These are phyloP conservation scores for Lasaia peninsularis DNA, from an alignment of 1,140 invertebrate genomes.

Conservation along the genomic window DNA sequence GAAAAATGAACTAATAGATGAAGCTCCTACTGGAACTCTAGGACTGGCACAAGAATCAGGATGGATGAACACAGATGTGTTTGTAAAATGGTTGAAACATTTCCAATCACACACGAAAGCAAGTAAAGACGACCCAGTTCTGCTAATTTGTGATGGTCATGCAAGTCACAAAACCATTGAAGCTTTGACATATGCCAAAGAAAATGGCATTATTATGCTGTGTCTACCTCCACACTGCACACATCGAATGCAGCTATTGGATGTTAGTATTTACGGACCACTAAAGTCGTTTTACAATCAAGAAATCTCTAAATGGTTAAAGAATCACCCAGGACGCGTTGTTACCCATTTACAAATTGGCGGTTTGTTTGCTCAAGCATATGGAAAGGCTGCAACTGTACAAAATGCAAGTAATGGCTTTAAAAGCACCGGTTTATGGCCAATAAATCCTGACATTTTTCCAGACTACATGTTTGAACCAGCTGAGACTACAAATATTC, in stretches of 20 bases:
- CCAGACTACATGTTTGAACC: conserved; percentile 7
- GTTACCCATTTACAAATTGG: conserved; percentile 45
- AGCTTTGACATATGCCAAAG: conserved; percentile 27
- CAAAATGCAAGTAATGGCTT: conserved; percentile 28
- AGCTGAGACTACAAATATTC: conserved; percentile 14
- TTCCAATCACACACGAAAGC: conserved; percentile 22
- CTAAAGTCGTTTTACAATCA: conserved; percentile 26
- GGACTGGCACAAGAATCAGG: conserved; percentile 43
- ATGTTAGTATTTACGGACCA: conserved; percentile 22
- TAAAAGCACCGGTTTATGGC: neutral
- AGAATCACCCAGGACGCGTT: conserved; percentile 39
- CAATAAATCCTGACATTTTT: neutral
- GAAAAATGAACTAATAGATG: conserved; percentile 48
- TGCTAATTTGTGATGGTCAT: conserved; percentile 27
- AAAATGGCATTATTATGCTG: conserved; percentile 44
- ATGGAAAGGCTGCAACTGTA: conserved; percentile 40
- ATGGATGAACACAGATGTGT: conserved; percentile 42
- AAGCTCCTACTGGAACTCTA: conserved; percentile 56
- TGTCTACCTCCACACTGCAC: conserved; percentile 38
- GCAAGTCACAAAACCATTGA: conserved; percentile 25
- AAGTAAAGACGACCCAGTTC: conserved; percentile 14
- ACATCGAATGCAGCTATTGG: conserved; percentile 46
- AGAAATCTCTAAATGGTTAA: conserved; percentile 29
- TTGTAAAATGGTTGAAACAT: conserved; percentile 33
- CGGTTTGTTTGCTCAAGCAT: conserved; percentile 42